A percentile compares a stretch with the other conserved stretches of the same genome.
These are phyloP conservation scores for Lithosia quadra DNA, from an alignment of 2,888 invertebrate species.

Conservation along the genomic window DNA sequence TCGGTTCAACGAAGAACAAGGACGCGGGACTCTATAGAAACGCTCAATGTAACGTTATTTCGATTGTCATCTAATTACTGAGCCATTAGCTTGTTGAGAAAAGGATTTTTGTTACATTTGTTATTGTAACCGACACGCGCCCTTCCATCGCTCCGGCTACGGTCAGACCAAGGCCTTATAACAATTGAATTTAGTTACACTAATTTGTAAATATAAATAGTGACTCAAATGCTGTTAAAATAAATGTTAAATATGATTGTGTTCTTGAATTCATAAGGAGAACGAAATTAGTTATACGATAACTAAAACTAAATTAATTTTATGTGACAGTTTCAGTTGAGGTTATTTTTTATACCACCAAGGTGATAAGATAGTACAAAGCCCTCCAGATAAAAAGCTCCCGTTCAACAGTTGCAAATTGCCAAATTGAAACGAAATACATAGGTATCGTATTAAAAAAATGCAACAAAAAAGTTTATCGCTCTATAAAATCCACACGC, in stretches of 20 bases:
- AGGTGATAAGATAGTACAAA: neutral
- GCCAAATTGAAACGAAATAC: too few relatives aligned
- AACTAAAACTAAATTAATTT: neutral
- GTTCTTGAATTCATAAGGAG: neutral
- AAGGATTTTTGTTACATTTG: conserved; percentile 58
- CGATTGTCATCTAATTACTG: conserved; percentile 69
- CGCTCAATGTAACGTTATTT: conserved; percentile 67
- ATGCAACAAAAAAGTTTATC: neutral
- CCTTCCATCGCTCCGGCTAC: conserved; percentile 51
- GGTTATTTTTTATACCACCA: neutral
- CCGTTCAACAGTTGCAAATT: too few relatives aligned
- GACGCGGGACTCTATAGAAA: conserved; percentile 58
- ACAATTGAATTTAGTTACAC: conserved; percentile 37
- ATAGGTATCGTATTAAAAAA: neutral
- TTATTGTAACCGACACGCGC: conserved; percentile 64
- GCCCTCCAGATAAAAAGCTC: neutral
- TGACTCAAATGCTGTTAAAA: neutral
- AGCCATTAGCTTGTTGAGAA: conserved; percentile 61
- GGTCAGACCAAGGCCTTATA: conserved; percentile 39
- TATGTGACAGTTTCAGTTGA: neutral
- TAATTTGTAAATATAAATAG: conserved; percentile 35
- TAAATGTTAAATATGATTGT: neutral
- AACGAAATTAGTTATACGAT: neutral
- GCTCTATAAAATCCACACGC: conserved; percentile 18
- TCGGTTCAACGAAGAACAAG: conserved; percentile 58